Evolutionary conservation across 2,797 vertebrate species (phyloP), one percentile per base, ranked within the genome.

Genomic region (Myotis vivesi): DNA sequence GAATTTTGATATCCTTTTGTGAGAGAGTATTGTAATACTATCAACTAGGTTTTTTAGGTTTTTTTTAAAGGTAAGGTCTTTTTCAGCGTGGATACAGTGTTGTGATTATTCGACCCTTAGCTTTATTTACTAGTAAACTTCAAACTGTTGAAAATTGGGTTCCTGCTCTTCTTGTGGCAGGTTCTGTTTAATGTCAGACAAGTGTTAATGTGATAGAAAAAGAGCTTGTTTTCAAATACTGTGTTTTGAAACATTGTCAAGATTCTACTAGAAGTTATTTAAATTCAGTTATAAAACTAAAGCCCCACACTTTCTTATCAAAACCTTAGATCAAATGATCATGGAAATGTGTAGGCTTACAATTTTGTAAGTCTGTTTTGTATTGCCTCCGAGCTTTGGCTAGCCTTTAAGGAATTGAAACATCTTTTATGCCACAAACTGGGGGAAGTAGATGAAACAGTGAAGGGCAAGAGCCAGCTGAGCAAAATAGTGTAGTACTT

Each of bases 31-130:
- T 82, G 64, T 81, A 81, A 64, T 89, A 87, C 12, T 41, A 2
- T 44, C 30, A 94, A 53, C 9, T 95, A 92, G 69, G 19, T 51
- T 66, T 33, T 19, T 33, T 66, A 1, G 2, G 17, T 66, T 38
- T 87, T 87, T 94, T 97, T 95, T 30, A 62, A 95, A 96, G 93
- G 92, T 94, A 97, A 97, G 94, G 11, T 44, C 28, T 93, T 96
- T 86, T 91, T 68, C 68, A 94, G 2, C 62, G 68, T 81, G 95
- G 38, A 36, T 91, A 46, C 41, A 91, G 22, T 86, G 13, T 92
- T 87, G 66, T 7, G 15, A 84, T 76, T 94, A 64, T 69, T 75
- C 90, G 82, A 44, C 33, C 51, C 23, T 88, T 95, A 82, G 36
- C 1, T 71, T 80, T 62, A 66, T 72, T 68, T 94, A 81, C 16